These are phyloP conservation scores for Umimayanthus kanabou DNA, from an alignment of 92 coral and sea anemone genomes.

Conservation along the genomic window DNA sequence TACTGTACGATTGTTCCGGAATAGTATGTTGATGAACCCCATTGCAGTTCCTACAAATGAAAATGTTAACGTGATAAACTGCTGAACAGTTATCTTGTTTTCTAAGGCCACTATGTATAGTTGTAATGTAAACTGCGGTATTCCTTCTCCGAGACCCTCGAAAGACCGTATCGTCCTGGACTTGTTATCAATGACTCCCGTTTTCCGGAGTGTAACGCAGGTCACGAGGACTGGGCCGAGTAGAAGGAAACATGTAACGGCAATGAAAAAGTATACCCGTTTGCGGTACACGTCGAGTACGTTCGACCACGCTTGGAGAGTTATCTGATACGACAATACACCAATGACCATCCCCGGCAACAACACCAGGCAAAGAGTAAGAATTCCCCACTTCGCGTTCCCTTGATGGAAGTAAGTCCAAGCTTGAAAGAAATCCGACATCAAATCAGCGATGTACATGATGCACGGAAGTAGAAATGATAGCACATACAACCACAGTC, in stretches of 20 bases:
- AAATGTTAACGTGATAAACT: background rate
- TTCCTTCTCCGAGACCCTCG: slow-evolving; percentile 12
- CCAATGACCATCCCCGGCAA: background rate
- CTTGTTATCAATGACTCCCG: slow-evolving; percentile 3
- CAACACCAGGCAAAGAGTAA: background rate
- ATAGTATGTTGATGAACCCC: background rate
- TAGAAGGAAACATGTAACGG: background rate
- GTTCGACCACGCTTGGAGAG: background rate
- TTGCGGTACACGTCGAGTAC: background rate
- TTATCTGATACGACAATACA: background rate
- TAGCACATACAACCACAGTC: background rate
- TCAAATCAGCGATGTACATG: slow-evolving; percentile 5
- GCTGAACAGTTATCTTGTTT: background rate
- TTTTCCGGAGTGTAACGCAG: background rate
- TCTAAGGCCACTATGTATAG: background rate
- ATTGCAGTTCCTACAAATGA: background rate
- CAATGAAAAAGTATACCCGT: background rate
- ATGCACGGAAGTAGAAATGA: slow-evolving; percentile 4
- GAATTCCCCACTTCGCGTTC: background rate
- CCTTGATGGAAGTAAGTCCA: slow-evolving; percentile 9
- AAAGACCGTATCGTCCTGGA: background rate
- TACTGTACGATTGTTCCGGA: background rate
- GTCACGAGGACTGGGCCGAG: slow-evolving; percentile 13
- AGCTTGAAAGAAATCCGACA: background rate
- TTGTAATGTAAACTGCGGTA: background rate